These are phyloP conservation scores for Pollachius pollachius DNA, from an alignment of 2,113 vertebrate genomes.

Conservation along the genomic window DNA sequence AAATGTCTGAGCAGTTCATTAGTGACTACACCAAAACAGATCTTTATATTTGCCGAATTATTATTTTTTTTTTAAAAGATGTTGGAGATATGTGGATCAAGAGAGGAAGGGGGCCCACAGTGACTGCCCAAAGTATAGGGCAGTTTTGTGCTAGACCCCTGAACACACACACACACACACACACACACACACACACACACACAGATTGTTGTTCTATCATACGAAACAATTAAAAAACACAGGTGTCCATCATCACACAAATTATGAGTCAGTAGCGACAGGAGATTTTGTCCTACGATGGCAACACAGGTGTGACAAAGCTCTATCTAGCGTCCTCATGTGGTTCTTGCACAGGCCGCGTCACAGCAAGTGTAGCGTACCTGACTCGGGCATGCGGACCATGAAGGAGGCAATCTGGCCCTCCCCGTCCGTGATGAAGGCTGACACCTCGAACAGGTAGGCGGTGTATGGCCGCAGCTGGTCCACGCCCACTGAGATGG, in stretches of 20 bases:
- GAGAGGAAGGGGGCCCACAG: background rate
- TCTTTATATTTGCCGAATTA: background rate
- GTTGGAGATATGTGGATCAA: background rate
- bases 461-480: constrained; percentile 88
- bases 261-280: no score
- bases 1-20: background rate
- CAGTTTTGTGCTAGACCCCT: background rate
- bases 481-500: constrained; percentile 86
- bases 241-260: no score
- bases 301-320: no score
- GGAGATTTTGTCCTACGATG: no score
- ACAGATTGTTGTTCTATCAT: no score
- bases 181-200: no score
- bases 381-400: constrained; percentile 92
- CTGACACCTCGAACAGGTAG: constrained; percentile 97
- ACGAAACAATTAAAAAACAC: no score
- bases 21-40: background rate
- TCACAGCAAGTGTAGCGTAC: constrained; percentile 53
- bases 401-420: constrained; percentile 92
- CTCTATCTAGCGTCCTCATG: no score
- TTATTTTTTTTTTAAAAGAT: background rate
- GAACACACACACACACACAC: no score
- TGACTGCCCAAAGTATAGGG: background rate
- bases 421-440: constrained; percentile 87
- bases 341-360: no score